Base-by-base conservation (phyloP, 2,113 vertebrate genomes). In the Laticauda laticaudata region DNA sequence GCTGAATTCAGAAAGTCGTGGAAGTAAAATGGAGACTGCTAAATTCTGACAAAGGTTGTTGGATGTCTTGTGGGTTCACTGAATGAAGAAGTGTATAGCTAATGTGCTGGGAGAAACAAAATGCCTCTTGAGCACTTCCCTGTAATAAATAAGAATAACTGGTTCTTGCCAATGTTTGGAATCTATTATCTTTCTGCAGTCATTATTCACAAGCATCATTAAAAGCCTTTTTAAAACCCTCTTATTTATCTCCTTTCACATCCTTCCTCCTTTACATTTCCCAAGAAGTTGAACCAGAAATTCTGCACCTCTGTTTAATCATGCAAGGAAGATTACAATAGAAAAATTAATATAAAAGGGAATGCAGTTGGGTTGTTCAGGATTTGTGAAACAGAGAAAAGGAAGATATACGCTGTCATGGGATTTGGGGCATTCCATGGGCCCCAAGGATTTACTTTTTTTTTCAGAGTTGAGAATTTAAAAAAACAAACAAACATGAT, bases 131-230 rank as follows among this genome's bases (percentile, higher is more conserved):
- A 87, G 39, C 5, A 26, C 59, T 18, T 26, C n/a, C n/a, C 39
- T 88, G 59, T 43, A 93, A 87, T 64, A 87, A 54, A 90, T 90
- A 64, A 64, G 89, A 93, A 14, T 43, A 90, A 48, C 55, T 87
- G 45, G 8, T 85, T 90, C 75, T 51, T 90, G 89, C 88, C 75
- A 93, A 48, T 10, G 20, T 64, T 85, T 87, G 88, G 88, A 86
- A 86, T 34, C 75, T 86, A 57, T 64, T 88, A 26, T 18, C 26
- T 29, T 59, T 81, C 90, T 88, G 90, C 86, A 89, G 56, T 89
- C 39, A 86, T 64, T 91, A 88, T 92, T 94, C 91, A 92, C 86
- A 69, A 87, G 11, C 45, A 45, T 87, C 45, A 85, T 86, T 64
- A 59, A 93, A 91, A 93, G 21, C 43, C 69, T 86, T 86, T 59